phyloP scores from a whole-genome alignment of 2,888 invertebrate species.

The Temnothorax ravouxi region DNA sequence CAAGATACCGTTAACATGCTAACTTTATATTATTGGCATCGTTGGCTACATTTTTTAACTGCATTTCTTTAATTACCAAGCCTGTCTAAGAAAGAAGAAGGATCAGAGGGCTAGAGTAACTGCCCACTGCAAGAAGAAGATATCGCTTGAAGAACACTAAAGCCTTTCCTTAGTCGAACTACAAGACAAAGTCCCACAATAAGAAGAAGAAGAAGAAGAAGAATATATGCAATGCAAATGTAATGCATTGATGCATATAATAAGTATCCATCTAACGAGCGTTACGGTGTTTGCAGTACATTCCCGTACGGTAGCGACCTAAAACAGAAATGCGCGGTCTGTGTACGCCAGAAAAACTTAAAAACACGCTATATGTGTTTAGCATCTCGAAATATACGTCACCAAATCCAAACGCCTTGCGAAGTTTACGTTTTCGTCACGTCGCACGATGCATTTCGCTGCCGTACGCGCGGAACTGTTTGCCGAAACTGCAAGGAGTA shows the following conservation, averaged over 20 bases:
- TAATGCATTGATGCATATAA: neutral
- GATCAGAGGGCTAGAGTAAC: neutral
- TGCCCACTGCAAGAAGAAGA: neutral
- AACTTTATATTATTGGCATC: neutral
- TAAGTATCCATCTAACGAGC: neutral
- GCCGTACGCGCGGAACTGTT: conserved; percentile 27
- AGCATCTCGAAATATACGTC: conserved; percentile 16
- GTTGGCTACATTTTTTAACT: neutral
- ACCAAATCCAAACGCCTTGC: conserved; percentile 16
- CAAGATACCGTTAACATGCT: neutral
- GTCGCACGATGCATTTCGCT: conserved; percentile 36
- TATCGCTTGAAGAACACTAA: neutral
- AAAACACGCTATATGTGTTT: conserved; percentile 1
- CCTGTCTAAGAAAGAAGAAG: neutral
- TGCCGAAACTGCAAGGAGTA: neutral
- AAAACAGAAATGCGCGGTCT: conserved; percentile 4
- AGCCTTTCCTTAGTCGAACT: neutral
- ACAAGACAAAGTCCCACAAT: neutral
- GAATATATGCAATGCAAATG: neutral
- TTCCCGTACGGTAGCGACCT: neutral
- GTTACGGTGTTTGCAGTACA: neutral
- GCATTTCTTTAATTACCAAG: neutral
- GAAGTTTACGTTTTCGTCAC: conserved; percentile 53
- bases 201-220: neutral
- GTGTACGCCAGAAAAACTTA: neutral